A percentile compares a stretch with the other conserved stretches of the same genome.
Conservation (phyloP, 30 jellyfish, hydroid and myxozoan species). For the Turritopsis dohrnii region DNA sequence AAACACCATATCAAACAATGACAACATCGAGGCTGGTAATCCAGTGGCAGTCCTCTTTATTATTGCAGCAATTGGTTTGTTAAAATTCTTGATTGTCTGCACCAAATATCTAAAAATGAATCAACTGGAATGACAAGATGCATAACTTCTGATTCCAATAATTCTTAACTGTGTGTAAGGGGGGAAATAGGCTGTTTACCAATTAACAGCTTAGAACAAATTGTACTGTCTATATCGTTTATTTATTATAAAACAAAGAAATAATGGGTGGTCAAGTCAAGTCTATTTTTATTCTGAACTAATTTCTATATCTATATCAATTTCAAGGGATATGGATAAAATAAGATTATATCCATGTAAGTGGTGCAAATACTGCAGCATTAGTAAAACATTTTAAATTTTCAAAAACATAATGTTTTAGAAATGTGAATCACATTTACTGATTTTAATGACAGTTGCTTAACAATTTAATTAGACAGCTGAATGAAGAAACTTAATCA, state of each 20-base stretch:
- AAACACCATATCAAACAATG: constrained; percentile 86
- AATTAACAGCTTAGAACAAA: too few relatives aligned
- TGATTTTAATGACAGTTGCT: neutral
- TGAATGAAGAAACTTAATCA: neutral
- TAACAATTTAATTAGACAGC: neutral
- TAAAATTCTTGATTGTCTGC: constrained; percentile 75
- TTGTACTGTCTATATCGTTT: too few relatives aligned
- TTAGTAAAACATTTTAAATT: neutral
- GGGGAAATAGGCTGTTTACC: too few relatives aligned
- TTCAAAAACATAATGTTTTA: neutral
- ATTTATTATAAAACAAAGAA: too few relatives aligned
- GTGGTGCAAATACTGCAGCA: neutral
- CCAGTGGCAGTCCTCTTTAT: constrained; percentile 77
- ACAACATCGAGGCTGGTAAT: constrained; percentile 72
- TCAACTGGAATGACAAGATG: neutral
- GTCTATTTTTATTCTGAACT: too few relatives aligned
- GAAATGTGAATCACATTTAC: neutral
- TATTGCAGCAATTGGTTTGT: constrained; percentile 79
- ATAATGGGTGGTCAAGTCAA: too few relatives aligned
- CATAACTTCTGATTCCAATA: neutral
- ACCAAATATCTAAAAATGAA: constrained; percentile 58
- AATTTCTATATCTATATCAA: too few relatives aligned
- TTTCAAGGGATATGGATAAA: too few relatives aligned
- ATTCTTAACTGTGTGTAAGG: too few relatives aligned
- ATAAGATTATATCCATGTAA: too few relatives aligned